Base-by-base conservation (phyloP, 2,113 vertebrate species). In the Neolamprologus variostigma region DNA sequence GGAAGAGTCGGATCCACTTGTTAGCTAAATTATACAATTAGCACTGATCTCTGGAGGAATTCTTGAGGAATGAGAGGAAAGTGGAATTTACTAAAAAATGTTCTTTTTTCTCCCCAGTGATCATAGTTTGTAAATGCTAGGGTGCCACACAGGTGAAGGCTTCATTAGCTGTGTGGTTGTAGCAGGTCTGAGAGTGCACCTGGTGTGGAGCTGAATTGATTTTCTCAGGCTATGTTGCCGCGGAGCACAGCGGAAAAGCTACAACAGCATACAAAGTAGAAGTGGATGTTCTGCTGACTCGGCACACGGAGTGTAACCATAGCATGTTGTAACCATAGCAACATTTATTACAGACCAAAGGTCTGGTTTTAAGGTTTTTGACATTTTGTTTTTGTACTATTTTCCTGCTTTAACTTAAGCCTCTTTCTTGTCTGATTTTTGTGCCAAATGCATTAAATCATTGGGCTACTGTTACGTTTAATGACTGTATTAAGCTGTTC, bases 271-370 rank as follows among this genome's bases (percentile, higher is more conserved):
- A 86, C 85, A 82, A 80, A 94, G 92, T 86, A 68, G 84, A 89
- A 86, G 68, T 12, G 61, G 73, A 76, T 86, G 66, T 89, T 92
- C 89, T 88, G 91, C 85, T 94, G 91, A 94, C 85, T 71, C 11
- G 11, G 89, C 47, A 4, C 80, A 35, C 63, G 7, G 82, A 87
- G 81, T 23, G 53, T 50, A 57, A 21, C 26, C 59, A 45, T 19
- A 12, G 42, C 50, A 87, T 81, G 63, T 59, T 19, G 87, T 84
- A 81, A 78, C 89, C 90, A 88, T 89, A 51, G 87, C 63, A 91
- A 90, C 88, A 66, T 91, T 68, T 86, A 83, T 83, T 82, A 87
- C 53, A 47, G 35, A 83, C 47, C 37, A 81, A 54, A 61, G 23
- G 51, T 31, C 10, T 51, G 4, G 53, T 9, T 84, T 71, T 23